Base-by-base conservation (phyloP, 2,113 vertebrate species). In the Xyrauchen texanus region DNA sequence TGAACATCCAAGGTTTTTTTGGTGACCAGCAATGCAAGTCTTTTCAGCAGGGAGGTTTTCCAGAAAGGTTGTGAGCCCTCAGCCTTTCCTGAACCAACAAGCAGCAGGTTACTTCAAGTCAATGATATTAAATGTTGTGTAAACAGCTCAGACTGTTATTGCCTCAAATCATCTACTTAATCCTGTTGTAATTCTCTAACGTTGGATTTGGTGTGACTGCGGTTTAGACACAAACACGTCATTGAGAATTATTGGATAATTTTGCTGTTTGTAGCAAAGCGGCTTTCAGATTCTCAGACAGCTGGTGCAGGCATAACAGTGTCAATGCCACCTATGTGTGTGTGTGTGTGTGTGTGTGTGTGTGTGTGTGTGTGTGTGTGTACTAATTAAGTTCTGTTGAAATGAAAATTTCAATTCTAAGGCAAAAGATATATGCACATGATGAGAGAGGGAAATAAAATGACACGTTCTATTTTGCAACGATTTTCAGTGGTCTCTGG, bases 91-190 rank as follows among this genome's bases (percentile, higher is more conserved):
- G 9, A 44, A 21, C n/a, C 69, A 60, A 61, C 60, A 74, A 66
- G 74, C 71, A 81, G 80, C 85, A 81, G 75, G 80, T 65, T 77
- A 72, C 84, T 77, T 77, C 45, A 82, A 70, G 79, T 83, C 79
- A 82, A 45, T 85, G 76, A 83, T 84, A 87, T 89, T 86, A 86
- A 80, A 85, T 87, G 82, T 82, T 88, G 87, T 84, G 78, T 85
- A 89, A 91, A 88, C 86, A 89, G 86, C 80, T 86, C 85, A 52
- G 83, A 82, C 79, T 81, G 68, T 84, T 83, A 81, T 85, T 86
- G 67, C 85, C 80, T 85, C 53, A 16, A 86, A 84, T 85, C 63
- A 64, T 86, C 61, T 62, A 42, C 77, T 85, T 81, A 74, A 85
- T 82, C 84, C 85, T 45, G 70, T 62, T 63, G 75, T 86, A 87